Base-by-base conservation (phyloP, 2,888 invertebrate genomes). In the Dryobota labecula region DNA sequence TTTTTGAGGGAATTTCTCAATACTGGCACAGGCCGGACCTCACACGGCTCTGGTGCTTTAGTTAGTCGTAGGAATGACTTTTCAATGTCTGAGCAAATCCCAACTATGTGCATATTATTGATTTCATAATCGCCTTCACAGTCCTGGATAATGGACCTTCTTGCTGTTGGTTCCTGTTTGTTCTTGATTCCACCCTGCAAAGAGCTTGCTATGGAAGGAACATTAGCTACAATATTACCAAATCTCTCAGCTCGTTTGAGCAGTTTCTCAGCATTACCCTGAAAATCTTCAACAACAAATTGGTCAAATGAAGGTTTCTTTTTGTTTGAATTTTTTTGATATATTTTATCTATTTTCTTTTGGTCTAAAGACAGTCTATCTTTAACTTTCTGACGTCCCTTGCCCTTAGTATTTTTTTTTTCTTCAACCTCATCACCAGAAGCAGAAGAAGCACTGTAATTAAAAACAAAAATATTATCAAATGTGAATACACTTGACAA, bases 61-160 rank as follows among this genome's bases (percentile, higher is more conserved):
- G 99, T 99, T 69, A 99, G 96, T 87, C 99, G 97, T 86, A 99
- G 97, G 94, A 99, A 99, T 61, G 98, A 98, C 93, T 99, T 99
- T 94, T 99, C 99, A 89, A 99, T 96, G 91, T 99, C 98, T 92
- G 97, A 97, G 94, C 99, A 99, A 30, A 99, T 99, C 80, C 99
- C 99, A 85, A 99, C 98, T 90, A 99, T 98, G 93, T 99, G 98
- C 94, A 98, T 97, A 91, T 98, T 97, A 86, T 97, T 97, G 94
- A 98, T 97, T 94, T 99, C 98, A 95, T 98, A 97, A 88, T 98
- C 98, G 77, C 97, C 97, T 80, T 97, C 96, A 75, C 94, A 93
- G 86, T 97, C 97, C 82, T 97, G 97, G 79, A 96, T 91, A 49
- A 96, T 93, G 20, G 90, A 89, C 82, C 89, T 94, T 64, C 89